Base-by-base conservation (phyloP, 1,140 invertebrate genomes). In the Neocloeon triangulifer region DNA sequence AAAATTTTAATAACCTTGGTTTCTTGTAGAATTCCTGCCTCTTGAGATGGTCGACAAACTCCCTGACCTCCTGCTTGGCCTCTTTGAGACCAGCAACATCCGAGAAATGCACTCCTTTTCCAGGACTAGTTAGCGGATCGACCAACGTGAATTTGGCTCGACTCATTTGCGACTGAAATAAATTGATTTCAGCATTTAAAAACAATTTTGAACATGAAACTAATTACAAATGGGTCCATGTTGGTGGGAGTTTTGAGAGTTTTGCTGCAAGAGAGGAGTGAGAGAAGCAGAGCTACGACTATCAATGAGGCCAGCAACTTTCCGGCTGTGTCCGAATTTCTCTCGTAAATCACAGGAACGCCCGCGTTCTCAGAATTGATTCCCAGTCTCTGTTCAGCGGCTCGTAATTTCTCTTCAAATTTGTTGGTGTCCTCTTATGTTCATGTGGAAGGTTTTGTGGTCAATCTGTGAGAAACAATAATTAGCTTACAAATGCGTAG, bases 11-110 rank as follows among this genome's bases (percentile, higher is more conserved):
- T 6, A 12, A 6, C 4, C 94, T 92, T 26, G 97, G 58, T 34
- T 58, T 65, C 51, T 79, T 80, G 51, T 91, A 97, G 54, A 73
- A 69, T 42, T 86, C 72, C 1, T 91, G 89, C 34, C 71, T 62
- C 56, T 94, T 95, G 0, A 99, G 56, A 52, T 97, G 98, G 57
- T 97, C 89, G 0, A 98, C 85, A 59, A 98, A 97, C 57, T 99
- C 95, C 64, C 80, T 89, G 1, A 99, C 71, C 66, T 99, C 95
- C 37, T 77, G 56, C 58, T 99, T 99, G 0, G 92, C 91, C 58
- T 98, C 94, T 41, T 73, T 71, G 3, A 97, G 59, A 6, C 95
- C 95, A 25, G 92, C 94, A 8, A 99, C 92, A 56, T 99, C 92
- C 25, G 72, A 69, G 50, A 99, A 98, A 41, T 65, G 67, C 0